Conservation (phyloP, 2,113 vertebrate genomes). For the Pygoscelis antarcticus region DNA sequence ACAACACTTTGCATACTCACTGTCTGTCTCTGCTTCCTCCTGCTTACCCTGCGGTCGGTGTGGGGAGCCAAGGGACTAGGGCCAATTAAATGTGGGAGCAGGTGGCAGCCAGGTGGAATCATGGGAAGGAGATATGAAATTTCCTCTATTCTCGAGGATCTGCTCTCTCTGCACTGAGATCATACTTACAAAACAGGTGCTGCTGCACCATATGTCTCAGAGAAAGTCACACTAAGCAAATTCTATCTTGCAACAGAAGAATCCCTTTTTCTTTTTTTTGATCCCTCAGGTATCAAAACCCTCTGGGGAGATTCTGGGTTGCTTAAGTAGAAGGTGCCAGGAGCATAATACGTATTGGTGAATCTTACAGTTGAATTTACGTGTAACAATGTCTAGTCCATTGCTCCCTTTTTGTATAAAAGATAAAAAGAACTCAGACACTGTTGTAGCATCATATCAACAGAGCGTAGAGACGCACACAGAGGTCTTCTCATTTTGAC, state of each 20-base stretch:
- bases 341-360: neutral
- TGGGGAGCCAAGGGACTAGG: conserved; percentile 54
- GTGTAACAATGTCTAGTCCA: neutral
- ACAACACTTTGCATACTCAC: conserved; percentile 34
- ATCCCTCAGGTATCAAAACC: conserved; percentile 6
- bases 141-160: conserved; percentile 67
- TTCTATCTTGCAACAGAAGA: conserved; percentile 2
- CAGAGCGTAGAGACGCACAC: fast-evolving
- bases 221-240: conserved; percentile 45
- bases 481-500: neutral
- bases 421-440: neutral
- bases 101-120: conserved; percentile 83
- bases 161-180: conserved; percentile 57
- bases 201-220: conserved; percentile 66
- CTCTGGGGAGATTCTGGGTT: neutral
- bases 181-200: conserved; percentile 71
- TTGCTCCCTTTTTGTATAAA: neutral
- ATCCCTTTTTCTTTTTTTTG: neutral
- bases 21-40: conserved; percentile 49
- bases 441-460: neutral
- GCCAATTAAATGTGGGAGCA: conserved; percentile 83
- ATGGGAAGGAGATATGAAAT: conserved; percentile 63
- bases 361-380: neutral
- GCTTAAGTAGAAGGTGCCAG: neutral
- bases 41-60: conserved; percentile 29